Conservation (phyloP, 2,113 vertebrate species). For the Psettodes erumei region DNA sequence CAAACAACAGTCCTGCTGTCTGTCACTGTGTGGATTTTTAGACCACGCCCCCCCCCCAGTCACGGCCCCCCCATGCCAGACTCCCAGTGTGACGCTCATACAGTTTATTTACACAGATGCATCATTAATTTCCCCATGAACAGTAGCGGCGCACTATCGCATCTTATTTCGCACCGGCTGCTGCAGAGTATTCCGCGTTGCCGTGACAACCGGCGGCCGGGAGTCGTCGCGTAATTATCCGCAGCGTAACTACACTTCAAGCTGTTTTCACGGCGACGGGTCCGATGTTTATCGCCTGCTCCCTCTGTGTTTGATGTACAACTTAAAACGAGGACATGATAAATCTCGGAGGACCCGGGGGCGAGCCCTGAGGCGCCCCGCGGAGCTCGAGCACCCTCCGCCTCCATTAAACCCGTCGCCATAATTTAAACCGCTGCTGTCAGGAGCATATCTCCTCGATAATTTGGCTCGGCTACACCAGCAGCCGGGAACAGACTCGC, state of each 20-base stretch:
- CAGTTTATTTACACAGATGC: background rate
- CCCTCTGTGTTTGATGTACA: background rate
- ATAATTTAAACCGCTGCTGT: slow-evolving; percentile 47
- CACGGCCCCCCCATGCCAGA: background rate
- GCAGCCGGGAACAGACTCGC: slow-evolving; percentile 50
- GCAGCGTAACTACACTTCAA: background rate
- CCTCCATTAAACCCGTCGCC: background rate
- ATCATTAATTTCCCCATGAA: no score
- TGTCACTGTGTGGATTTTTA: no score
- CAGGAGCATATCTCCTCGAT: slow-evolving; percentile 38
- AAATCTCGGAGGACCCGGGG: background rate
- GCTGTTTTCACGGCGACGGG: background rate
- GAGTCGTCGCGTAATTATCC: background rate
- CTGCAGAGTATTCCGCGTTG: background rate
- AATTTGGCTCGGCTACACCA: slow-evolving; percentile 39
- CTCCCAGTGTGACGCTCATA: background rate
- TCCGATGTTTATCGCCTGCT: background rate
- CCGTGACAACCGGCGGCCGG: background rate
- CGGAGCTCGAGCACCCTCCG: no score
- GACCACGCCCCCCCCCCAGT: no score
- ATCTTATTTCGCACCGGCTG: no score
- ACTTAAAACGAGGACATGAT: background rate
- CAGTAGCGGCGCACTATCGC: no score
- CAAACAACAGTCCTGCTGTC: no score
- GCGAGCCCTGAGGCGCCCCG: background rate